Evolutionary conservation across 37 sponge, comb jelly and placozoan species (phyloP).

Genomic region (Amphimedon queenslandica): DNA sequence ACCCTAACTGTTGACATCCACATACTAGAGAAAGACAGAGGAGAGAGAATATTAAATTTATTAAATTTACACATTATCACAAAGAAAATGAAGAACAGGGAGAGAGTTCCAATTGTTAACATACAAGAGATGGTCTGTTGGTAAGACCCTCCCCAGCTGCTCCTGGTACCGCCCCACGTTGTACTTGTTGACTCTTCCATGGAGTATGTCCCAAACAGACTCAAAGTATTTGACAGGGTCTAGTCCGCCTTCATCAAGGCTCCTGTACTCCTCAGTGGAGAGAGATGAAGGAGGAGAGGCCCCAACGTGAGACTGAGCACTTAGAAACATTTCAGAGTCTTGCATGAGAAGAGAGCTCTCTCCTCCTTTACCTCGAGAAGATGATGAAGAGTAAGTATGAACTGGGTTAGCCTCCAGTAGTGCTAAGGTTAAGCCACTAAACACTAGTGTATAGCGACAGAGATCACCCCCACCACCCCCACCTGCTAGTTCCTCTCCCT

Average conservation of each 20-base stretch:
- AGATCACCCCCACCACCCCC: constrained; percentile 4
- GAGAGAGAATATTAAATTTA: not conserved
- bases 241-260: constrained; percentile 41
- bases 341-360: not conserved
- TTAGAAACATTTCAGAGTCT: not conserved
- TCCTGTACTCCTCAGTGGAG: not conserved
- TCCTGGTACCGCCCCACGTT: constrained; percentile 11
- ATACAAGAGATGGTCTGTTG: constrained; percentile 52
- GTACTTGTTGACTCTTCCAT: constrained; percentile 17
- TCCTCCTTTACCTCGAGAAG: not conserved
- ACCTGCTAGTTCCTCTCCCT: not conserved
- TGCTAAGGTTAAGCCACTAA: constrained; percentile 43
- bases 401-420: constrained; percentile 44
- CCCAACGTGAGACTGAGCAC: not conserved
- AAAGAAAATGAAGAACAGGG: not conserved
- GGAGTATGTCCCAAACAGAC: constrained; percentile 18
- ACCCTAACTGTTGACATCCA: constrained; percentile 31
- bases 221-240: constrained; percentile 44
- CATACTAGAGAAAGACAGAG: constrained; percentile 13
- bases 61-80: no score
- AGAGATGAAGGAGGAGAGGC: no score
- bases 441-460: constrained; percentile 22
- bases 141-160: constrained; percentile 31
- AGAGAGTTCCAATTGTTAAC: not conserved
- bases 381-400: constrained; percentile 16